Evolutionary conservation across 1,140 invertebrate genomes (phyloP).

Genomic region (Berghia stephanieae): DNA sequence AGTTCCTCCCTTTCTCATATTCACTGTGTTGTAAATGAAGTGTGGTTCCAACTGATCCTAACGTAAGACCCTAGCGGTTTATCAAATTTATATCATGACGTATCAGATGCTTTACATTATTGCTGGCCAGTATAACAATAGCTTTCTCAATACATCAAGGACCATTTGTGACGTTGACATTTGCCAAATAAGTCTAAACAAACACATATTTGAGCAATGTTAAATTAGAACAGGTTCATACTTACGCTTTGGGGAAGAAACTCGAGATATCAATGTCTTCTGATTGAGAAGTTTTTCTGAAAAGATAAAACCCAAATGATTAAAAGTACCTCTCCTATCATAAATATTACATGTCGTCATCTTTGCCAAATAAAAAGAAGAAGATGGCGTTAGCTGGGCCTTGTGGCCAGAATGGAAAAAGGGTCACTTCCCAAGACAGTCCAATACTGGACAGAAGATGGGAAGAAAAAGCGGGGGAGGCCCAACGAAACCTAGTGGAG

Average conservation of each 20-base stretch:
- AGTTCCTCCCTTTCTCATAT: no score
- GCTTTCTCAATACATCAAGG: neutral
- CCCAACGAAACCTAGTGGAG: no score
- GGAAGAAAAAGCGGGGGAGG: no score
- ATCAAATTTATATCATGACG: neutral
- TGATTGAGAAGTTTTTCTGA: conserved; percentile 59
- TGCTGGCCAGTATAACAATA: neutral
- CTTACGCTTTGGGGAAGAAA: conserved; percentile 55
- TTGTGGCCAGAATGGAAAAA: no score
- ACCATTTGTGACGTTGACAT: neutral
- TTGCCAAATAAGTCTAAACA: neutral
- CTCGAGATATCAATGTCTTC: conserved; percentile 53
- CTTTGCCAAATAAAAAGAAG: no score
- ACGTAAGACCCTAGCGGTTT: neutral
- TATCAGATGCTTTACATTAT: neutral
- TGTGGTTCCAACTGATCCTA: no score
- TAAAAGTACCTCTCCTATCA: conserved; percentile 3
- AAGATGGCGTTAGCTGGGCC: no score
- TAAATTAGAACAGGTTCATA: conserved; percentile 16
- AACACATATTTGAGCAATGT: neutral
- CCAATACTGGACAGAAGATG: no score
- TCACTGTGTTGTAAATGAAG: no score
- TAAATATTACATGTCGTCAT: conserved; percentile 17
- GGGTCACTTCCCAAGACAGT: no score
- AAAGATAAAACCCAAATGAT: conserved; percentile 34